Evolutionary conservation across 2,797 vertebrate species (phyloP), one percentile per base, ranked within the genome.

Genomic region (Falco peregrinus): DNA sequence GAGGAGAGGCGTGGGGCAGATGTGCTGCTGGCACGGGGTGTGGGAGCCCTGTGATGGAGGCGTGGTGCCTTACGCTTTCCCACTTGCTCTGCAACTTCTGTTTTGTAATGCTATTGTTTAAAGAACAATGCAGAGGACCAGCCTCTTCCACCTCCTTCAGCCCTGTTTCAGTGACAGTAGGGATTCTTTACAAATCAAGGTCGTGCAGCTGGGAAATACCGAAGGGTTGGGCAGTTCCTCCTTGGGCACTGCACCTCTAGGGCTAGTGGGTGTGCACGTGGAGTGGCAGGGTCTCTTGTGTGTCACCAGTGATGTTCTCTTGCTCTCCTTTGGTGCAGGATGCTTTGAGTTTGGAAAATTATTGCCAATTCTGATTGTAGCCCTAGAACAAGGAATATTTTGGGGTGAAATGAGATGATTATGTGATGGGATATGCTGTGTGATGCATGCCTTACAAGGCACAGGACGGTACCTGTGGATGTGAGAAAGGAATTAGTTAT

Each of bases 141-240:
- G 10, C 25, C 25, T 17, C 53, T 94, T 92, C 61, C 22, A n/a
- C 39, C 51, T 71, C 57, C 35, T 57, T 61, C 50, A 79, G 65
- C n/a, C 15, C 37, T 71, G 24, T 68, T 75, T 70, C 35, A 12
- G 61, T 48, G 65, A 25, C 50, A 69, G 41, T 3, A 15, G 61
- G 22, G 37, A 65, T 59, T 78, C 41, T 43, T 93, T 87, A 31
- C 45, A 4, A 43, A 65, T 35, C 7, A 31, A 19, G 5, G 15
- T 9, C 8, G 2, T 39, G 45, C 16, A 70, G 0, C 24, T n/a
- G 51, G 64, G 16, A 59, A 75, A 45, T 16, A 4, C 0, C 0
- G 39, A 54, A 20, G 13, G 9, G 20, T 16, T 77, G 60, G 33
- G 18, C 45, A 14, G 19, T 26, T 88, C 16, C 20, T 43, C 4